These are phyloP conservation scores for Drosophila buzzatii DNA, from an alignment of 2,888 invertebrate species.

Conservation along the genomic window DNA sequence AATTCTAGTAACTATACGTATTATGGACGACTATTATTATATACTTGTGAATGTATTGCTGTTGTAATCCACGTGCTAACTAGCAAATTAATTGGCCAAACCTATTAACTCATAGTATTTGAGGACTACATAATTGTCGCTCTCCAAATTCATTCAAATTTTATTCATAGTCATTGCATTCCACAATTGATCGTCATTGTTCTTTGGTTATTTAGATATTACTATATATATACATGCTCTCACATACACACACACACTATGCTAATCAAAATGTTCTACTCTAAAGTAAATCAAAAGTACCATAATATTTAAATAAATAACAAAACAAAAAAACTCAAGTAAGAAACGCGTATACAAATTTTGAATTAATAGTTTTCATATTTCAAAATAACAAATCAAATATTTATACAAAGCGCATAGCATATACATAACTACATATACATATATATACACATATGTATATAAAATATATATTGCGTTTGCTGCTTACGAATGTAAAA, in stretches of 20 bases:
- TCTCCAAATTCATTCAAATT: slow-evolving; percentile 28
- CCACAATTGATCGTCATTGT: slow-evolving; percentile 58
- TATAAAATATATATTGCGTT: slow-evolving; percentile 26
- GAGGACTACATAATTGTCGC: slow-evolving; percentile 10
- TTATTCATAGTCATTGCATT: slow-evolving; percentile 59
- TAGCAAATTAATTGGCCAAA: slow-evolving; percentile 64
- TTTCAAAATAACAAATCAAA: slow-evolving; percentile 54
- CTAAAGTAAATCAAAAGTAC: slow-evolving; percentile 57
- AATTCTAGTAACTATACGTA: slow-evolving; percentile 56
- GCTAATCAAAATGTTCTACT: slow-evolving; percentile 46
- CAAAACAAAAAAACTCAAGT: slow-evolving; percentile 52
- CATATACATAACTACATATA: slow-evolving; percentile 5
- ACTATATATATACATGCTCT: slow-evolving; percentile 24
- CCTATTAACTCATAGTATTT: slow-evolving; percentile 33
- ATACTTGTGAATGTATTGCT: slow-evolving; percentile 53
- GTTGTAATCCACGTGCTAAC: slow-evolving; percentile 59
- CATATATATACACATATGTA: slow-evolving; percentile 24
- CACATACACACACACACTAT: slow-evolving; percentile 16
- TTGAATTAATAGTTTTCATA: slow-evolving; percentile 68
- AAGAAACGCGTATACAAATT: slow-evolving; percentile 65
- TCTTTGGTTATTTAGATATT: slow-evolving; percentile 29
- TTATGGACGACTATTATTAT: slow-evolving; percentile 37
- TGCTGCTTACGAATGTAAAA: slow-evolving; percentile 45
- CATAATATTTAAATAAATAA: slow-evolving; percentile 36
- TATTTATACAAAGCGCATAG: slow-evolving; percentile 33